These are phyloP conservation scores for Chanos chanos DNA, from an alignment of 2,797 vertebrate species.

Conservation along the genomic window DNA sequence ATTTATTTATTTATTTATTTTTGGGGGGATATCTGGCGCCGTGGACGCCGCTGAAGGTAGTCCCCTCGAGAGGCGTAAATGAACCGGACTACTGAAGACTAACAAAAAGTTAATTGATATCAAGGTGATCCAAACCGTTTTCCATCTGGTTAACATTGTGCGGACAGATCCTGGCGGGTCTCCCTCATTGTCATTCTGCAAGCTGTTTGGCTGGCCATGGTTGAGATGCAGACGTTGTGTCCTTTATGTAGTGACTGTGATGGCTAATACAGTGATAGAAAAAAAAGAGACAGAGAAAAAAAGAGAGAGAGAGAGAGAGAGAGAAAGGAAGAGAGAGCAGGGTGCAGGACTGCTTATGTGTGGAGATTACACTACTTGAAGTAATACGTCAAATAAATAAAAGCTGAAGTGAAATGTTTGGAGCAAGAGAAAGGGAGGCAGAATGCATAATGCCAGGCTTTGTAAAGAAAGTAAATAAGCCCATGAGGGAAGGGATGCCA, in stretches of 20 bases:
- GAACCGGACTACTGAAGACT: constrained; percentile 48
- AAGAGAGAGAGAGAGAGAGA: constrained; percentile 23
- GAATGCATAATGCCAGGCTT: constrained; percentile 36
- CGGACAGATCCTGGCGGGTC: constrained; percentile 40
- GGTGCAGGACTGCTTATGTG: background rate
- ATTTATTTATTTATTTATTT: too few species aligned
- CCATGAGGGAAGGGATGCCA: constrained; percentile 9
- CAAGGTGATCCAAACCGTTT: constrained; percentile 54
- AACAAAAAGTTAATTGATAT: constrained; percentile 53
- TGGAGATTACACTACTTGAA: constrained; percentile 40
- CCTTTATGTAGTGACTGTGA: constrained; percentile 65
- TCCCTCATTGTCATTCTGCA: constrained; percentile 58
- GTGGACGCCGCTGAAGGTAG: too few species aligned
- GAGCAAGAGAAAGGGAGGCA: constrained; percentile 4
- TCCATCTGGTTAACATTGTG: constrained; percentile 25
- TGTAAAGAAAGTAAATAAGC: constrained; percentile 31
- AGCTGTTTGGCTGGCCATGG: constrained; percentile 56
- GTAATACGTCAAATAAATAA: constrained; percentile 51
- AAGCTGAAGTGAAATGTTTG: constrained; percentile 45
- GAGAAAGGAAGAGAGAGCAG: background rate
- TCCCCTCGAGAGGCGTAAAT: too few species aligned
- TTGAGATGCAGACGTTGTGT: constrained; percentile 55
- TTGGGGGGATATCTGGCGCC: too few species aligned
- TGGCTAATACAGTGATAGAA: constrained; percentile 60
- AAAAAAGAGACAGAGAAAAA: background rate